These are phyloP conservation scores for Xestia rhomboidea DNA, from an alignment of 2,888 invertebrate genomes.

Conservation along the genomic window DNA sequence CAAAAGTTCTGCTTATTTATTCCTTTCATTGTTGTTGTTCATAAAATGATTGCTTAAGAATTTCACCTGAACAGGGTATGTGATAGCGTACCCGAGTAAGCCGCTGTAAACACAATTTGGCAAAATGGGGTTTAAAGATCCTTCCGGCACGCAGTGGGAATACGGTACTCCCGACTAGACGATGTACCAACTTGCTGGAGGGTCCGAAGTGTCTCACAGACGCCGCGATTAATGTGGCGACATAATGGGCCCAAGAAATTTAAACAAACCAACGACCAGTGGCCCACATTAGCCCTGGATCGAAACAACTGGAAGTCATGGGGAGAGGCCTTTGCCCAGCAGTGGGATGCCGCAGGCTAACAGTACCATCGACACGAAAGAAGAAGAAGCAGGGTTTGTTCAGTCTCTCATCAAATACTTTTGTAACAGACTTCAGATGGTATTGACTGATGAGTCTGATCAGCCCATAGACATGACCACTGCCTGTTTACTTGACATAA, in stretches of 20 bases:
- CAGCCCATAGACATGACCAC: background rate
- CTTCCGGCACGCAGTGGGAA: too few species aligned
- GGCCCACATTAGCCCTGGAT: too few species aligned
- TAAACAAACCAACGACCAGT: too few species aligned
- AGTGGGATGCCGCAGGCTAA: too few species aligned
- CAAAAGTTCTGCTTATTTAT: background rate
- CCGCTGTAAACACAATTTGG: background rate
- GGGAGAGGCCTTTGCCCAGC: too few species aligned
- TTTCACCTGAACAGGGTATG: background rate
- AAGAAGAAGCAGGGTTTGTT: background rate
- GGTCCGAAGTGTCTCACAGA: background rate
- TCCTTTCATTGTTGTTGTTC: background rate
- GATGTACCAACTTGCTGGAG: background rate
- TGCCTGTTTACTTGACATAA: conserved; percentile 2
- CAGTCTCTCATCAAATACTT: background rate
- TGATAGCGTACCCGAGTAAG: too few species aligned
- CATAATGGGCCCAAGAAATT: too few species aligned
- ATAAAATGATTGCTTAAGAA: background rate
- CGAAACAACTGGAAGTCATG: too few species aligned
- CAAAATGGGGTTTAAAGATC: background rate
- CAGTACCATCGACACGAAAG: background rate
- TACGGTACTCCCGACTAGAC: background rate
- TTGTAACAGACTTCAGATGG: background rate
- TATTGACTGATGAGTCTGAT: background rate
- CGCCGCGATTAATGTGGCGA: background rate